These are phyloP conservation scores for Chiroxiphia lanceolata DNA, from an alignment of 2,797 vertebrate species.

Conservation along the genomic window DNA sequence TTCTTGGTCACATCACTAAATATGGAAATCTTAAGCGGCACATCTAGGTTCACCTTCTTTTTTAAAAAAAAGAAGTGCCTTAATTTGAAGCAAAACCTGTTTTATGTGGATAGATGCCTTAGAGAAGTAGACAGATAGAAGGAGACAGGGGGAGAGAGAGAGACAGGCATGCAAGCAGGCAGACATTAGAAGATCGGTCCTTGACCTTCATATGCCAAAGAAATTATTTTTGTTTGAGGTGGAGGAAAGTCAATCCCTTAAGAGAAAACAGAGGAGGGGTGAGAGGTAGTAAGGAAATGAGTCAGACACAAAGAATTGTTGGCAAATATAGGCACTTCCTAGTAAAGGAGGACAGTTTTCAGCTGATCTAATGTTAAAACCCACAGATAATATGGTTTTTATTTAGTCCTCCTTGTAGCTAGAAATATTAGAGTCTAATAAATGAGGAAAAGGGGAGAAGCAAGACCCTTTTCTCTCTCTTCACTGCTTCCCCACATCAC, in stretches of 20 bases:
- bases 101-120: not conserved
- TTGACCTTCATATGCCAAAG: slow-evolving; percentile 73
- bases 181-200: slow-evolving; percentile 71
- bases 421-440: slow-evolving; percentile 48
- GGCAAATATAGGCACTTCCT: slow-evolving; percentile 58
- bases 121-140: not conserved
- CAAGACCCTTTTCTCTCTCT: slow-evolving; percentile 17
- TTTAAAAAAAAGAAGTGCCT: not conserved
- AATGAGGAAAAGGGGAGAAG: slow-evolving; percentile 31
- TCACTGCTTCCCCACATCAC: not conserved
- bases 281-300: slow-evolving; percentile 76
- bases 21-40: not conserved
- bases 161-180: not conserved
- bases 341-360: slow-evolving; percentile 36
- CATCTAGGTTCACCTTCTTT: not conserved
- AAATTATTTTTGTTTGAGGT: slow-evolving; percentile 73
- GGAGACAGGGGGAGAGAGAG: not conserved
- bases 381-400: slow-evolving; percentile 51
- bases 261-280: slow-evolving; percentile 65
- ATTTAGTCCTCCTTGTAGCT: slow-evolving; percentile 43
- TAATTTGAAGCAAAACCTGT: not conserved
- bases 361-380: slow-evolving; percentile 51
- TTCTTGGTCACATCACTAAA: not conserved
- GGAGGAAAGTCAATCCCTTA: slow-evolving; percentile 73
- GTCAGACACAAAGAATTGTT: slow-evolving; percentile 74